A percentile compares a stretch with the other conserved stretches of the same genome.
Conservation (phyloP, 2,888 invertebrate genomes). For the Eledona agricola region DNA sequence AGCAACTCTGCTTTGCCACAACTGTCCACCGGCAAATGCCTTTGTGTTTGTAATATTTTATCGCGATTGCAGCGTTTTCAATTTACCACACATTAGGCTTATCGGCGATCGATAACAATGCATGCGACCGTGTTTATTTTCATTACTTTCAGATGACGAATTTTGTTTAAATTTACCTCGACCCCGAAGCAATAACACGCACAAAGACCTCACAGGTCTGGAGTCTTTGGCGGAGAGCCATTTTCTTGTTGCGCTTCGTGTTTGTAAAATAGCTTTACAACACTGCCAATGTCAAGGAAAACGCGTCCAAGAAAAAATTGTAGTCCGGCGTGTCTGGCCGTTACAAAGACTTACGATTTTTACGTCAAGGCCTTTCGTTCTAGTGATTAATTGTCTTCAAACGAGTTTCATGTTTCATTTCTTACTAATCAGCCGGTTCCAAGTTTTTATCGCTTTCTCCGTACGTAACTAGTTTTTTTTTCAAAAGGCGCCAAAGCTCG, state of each 20-base stretch:
- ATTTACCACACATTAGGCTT: constrained; percentile 28
- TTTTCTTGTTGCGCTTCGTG: constrained; percentile 3
- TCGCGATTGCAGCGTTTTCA: constrained; percentile 26
- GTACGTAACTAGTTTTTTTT: too few relatives aligned
- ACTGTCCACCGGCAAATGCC: constrained; percentile 15
- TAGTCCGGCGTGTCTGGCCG: constrained; percentile 14
- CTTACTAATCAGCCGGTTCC: too few relatives aligned
- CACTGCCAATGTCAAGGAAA: constrained; percentile 29
- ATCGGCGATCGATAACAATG: constrained; percentile 22
- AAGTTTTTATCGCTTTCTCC: too few relatives aligned
- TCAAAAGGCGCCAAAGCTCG: too few relatives aligned
- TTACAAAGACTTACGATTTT: constrained; percentile 15
- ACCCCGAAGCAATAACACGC: constrained; percentile 1
- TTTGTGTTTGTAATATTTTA: constrained; percentile 20
- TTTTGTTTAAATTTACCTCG: constrained; percentile 12
- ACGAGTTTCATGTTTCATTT: too few relatives aligned
- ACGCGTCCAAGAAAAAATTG: constrained; percentile 11
- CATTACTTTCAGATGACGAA: constrained; percentile 12
- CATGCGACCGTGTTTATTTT: constrained; percentile 16
- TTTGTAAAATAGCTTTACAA: constrained; percentile 10
- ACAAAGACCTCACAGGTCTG: constrained; percentile 4
- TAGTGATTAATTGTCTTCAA: too few relatives aligned
- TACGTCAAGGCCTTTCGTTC: too few relatives aligned
- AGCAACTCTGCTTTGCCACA: constrained; percentile 31
- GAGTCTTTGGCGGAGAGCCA: constrained; percentile 9